These are phyloP conservation scores for Colletes latitarsis DNA, from an alignment of 1,140 invertebrate species.

Conservation along the genomic window DNA sequence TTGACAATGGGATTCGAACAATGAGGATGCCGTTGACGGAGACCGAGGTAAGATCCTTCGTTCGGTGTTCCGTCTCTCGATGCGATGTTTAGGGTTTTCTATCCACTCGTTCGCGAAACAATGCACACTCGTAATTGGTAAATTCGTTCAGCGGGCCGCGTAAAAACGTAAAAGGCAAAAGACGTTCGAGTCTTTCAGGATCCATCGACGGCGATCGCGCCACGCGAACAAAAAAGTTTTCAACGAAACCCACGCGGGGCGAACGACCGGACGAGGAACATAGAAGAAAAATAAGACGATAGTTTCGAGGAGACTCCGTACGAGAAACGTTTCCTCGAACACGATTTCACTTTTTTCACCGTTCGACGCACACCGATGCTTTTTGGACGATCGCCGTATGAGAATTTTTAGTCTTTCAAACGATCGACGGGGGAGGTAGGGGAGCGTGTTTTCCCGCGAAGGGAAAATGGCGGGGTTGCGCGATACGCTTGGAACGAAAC, in stretches of 20 bases:
- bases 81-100: no score
- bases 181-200: no score
- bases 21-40: background rate
- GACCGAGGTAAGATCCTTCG: no score
- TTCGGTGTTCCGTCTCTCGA: background rate
- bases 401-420: background rate
- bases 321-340: background rate
- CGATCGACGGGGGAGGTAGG: background rate
- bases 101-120: no score
- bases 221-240: background rate
- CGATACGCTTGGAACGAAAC: background rate
- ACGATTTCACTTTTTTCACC: slow-evolving; percentile 15
- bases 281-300: background rate
- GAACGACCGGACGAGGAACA: no score
- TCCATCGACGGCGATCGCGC: no score
- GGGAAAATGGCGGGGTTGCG: background rate
- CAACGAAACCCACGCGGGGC: background rate
- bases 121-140: no score
- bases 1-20: background rate
- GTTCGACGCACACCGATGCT: background rate
- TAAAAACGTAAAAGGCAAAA: no score
- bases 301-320: background rate
- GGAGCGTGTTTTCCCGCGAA: background rate
- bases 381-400: background rate
- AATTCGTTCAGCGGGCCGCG: no score